Base-by-base conservation (phyloP, 2,888 invertebrate species). In the Hydrotaea diabolus region DNA sequence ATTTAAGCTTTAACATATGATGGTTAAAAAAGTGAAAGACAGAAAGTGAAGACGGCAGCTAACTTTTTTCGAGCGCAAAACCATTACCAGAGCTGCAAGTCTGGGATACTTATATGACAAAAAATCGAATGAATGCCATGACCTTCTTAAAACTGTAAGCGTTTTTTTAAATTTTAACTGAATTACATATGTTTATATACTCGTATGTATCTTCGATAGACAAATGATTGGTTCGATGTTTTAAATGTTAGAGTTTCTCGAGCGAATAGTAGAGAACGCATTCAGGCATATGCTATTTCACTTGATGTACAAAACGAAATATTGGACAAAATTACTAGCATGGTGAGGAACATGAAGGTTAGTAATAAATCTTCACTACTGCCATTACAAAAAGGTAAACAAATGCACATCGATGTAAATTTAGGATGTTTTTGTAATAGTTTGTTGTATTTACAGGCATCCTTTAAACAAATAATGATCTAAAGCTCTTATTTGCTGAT, bases 211-310 rank as follows among this genome's bases (percentile, higher is more conserved):
- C 36, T 66, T 15, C 73, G 26, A 31, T 21, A 86, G 86, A 82
- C 82, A 17, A 86, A 86, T 43, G 84, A 80, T 66, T 86, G 86
- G 84, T 86, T 84, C 21, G 85, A 86, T 62, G 80, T 85, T 0
- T 80, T 85, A 78, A 87, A 86, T n/a, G n/a, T n/a, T n/a, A n/a
- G n/a, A n/a, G n/a, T n/a, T n/a, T n/a, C n/a, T n/a, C n/a, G n/a
- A n/a, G 19, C 76, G 75, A 7, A 59, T 49, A 69, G 26, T 81
- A 64, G 23, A 79, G 82, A 31, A 17, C 72, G 9, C 71, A 77
- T 17, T 7, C 79, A 79, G 72, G 85, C 75, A 1, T 86, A 86
- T 55, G 82, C 80, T 15, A 49, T 85, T 17, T 73, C 79, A 1
- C 15, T 83, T 8, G 77, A 86, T 46, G 26, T 66, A 11, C 85